Base-by-base conservation (phyloP, 2,797 vertebrate genomes). In the Heliangelus exortis region DNA sequence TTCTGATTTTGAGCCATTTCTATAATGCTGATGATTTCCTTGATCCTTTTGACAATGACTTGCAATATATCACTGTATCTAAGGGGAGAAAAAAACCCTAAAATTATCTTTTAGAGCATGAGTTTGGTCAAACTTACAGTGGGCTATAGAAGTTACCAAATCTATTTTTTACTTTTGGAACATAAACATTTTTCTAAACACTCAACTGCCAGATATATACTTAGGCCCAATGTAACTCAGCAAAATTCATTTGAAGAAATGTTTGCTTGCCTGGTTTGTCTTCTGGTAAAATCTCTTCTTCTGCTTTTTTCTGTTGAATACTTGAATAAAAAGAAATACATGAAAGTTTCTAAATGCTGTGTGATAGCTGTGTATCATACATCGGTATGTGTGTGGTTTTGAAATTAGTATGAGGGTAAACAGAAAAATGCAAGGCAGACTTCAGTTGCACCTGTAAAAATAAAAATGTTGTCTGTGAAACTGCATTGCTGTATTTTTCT, bases 361-460 rank as follows among this genome's bases (percentile, higher is more conserved):
- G 39, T 41, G 39, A 80, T 74, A 87, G 61, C 34, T 47, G 31
- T 43, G 3, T 71, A 20, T 83, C 15, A 3, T 54, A 26, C 4
- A 3, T 45, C 50, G 33, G 2, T 16, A 6, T 63, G n/a, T 31
- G 47, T 75, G 53, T 74, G 85, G n/a, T 13, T 91, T 94, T 84
- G 25, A 51, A 74, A 69, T 90, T 48, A 82, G 45, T 90, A 59
- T 18, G 66, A 29, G 80, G 23, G 45, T 69, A 74, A 91, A 83
- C 62, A 78, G 68, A 92, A 93, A 92, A 92, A 87, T 77, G 72
- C n/a, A 41, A 73, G 63, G 43, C 57, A 81, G 73, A 26, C 39
- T n/a, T 66, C 45, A 61, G 59, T 39, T 85, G 92, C 76, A 95
- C 82, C 91, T 91, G 82, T 94, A 57, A 93, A 96, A 96, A 78